Base-by-base conservation (phyloP, 2,888 invertebrate genomes). In the Orthosia cruda region DNA sequence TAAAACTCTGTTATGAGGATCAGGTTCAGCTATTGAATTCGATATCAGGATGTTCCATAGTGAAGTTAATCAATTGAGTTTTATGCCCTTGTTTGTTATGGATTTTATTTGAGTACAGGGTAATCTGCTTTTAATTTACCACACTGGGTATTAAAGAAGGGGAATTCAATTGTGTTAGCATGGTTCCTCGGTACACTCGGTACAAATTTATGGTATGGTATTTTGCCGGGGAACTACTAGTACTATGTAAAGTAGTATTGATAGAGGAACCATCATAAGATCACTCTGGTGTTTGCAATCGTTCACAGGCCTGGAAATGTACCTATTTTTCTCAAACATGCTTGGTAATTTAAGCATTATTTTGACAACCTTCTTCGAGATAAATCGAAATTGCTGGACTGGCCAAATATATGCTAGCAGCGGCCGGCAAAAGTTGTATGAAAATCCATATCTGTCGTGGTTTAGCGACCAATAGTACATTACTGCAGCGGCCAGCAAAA, bases 1-100 rank as follows among this genome's bases (percentile, higher is more conserved):
- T n/a, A n/a, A n/a, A n/a, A 40, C 63, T 66, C 40, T 74, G n/a
- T 69, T 66, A 63, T 66, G 61, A 57, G 26, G 55, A 12, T 71
- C 26, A 2, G 9, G 47, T 61, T 62, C 45, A 52, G 40, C 26
- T 68, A 55, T 67, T 59, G 11, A 68, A 71, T 83, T 58, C n/a
- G 18, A 78, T 70, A 66, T 71, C n/a, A 16, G 49, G 13, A 3
- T 23, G 61, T 59, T 20, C 12, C 16, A 54, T 32, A 67, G 40
- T 57, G 13, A 61, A 69, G 18, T 49, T 16, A 45, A 73, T 65
- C 32, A 62, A 63, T 50, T n/a, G 23, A 23, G 59, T 62, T 47
- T 32, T n/a, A 61, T 73, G 23, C 16, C 49, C 3, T n/a, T 59
- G 49, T 49, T 26, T 32, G 54, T n/a, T 13, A 18, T 45, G 7